These are phyloP conservation scores for Leucosticte australis DNA, from an alignment of 2,113 vertebrate genomes.

Conservation along the genomic window DNA sequence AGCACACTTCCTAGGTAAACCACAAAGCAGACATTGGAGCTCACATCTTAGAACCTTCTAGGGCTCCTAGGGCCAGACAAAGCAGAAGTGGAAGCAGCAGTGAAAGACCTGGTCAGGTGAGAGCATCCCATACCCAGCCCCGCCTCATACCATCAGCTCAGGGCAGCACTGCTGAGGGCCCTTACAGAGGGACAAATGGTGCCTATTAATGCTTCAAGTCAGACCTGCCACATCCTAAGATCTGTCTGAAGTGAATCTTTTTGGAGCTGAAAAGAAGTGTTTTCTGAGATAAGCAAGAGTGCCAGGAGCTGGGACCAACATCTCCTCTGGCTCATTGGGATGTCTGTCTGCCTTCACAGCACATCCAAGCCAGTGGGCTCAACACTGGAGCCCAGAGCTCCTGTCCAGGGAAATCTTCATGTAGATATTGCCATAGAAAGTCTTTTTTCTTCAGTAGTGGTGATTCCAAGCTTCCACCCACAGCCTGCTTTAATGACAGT, in stretches of 20 bases:
- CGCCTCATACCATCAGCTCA: not conserved
- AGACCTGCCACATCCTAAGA: not conserved
- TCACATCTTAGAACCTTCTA: not conserved
- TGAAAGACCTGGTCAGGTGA: not conserved
- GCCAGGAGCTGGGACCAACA: not conserved
- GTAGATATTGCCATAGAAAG: not conserved
- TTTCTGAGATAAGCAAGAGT: not conserved
- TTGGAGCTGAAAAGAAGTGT: not conserved
- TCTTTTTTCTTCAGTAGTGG: not conserved
- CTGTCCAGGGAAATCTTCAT: not conserved
- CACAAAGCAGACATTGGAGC: not conserved
- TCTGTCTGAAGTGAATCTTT: not conserved
- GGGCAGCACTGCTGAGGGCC: not conserved
- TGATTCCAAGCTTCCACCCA: constrained; percentile 44
- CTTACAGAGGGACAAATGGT: not conserved
- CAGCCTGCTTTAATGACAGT: constrained; percentile 35
- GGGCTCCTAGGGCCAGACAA: not conserved
- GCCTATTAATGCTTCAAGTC: not conserved
- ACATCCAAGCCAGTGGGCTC: not conserved
- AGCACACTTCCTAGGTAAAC: not conserved
- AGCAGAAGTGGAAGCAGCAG: not conserved
- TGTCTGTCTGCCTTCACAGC: not conserved
- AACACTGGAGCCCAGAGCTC: not conserved
- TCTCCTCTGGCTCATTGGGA: rapidly evolving
- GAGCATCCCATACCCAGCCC: not conserved